Percentiles rank a stretch among this genome's conserved stretches.
These are phyloP conservation scores for Hylomyscus alleni DNA, from an alignment of 2,797 vertebrate genomes.

Conservation along the genomic window DNA sequence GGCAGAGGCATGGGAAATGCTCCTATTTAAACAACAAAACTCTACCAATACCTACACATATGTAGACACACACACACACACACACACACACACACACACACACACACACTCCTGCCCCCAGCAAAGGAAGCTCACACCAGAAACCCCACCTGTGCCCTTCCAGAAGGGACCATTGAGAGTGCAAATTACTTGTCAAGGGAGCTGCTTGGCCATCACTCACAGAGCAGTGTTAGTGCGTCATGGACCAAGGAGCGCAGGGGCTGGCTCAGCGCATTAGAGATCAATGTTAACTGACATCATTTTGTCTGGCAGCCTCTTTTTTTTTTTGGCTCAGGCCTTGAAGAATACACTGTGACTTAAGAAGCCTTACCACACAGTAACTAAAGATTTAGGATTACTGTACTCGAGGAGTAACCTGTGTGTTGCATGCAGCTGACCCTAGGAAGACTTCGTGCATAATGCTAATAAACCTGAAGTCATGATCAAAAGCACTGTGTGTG, in stretches of 20 bases:
- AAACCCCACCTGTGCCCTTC: slow-evolving; percentile 38
- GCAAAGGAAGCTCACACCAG: not conserved
- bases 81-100: not conserved
- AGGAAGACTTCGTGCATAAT: slow-evolving; percentile 92
- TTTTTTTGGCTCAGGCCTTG: slow-evolving; percentile 88
- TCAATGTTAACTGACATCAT: slow-evolving; percentile 90
- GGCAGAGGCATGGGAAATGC: rapidly evolving
- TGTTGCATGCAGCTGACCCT: slow-evolving; percentile 98
- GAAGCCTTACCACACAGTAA: slow-evolving; percentile 92
- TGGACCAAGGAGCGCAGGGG: slow-evolving; percentile 89
- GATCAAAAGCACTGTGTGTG: slow-evolving; percentile 80
- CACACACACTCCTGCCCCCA: not conserved
- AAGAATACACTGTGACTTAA: slow-evolving; percentile 96
- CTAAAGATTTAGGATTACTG: slow-evolving; percentile 91
- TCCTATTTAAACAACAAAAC: slow-evolving; percentile 66
- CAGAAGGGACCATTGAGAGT: slow-evolving; percentile 88
- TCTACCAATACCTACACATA: not conserved
- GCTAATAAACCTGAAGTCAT: slow-evolving; percentile 92
- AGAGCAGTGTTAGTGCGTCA: slow-evolving; percentile 93
- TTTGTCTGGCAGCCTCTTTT: slow-evolving; percentile 87
- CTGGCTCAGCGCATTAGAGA: slow-evolving; percentile 91
- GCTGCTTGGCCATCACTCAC: slow-evolving; percentile 87
- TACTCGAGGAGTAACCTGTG: slow-evolving; percentile 90
- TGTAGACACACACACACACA: not conserved
- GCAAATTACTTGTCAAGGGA: slow-evolving; percentile 88